phyloP scores from a whole-genome alignment of 2,888 invertebrate genomes.

The Heterodera filipjevi region DNA sequence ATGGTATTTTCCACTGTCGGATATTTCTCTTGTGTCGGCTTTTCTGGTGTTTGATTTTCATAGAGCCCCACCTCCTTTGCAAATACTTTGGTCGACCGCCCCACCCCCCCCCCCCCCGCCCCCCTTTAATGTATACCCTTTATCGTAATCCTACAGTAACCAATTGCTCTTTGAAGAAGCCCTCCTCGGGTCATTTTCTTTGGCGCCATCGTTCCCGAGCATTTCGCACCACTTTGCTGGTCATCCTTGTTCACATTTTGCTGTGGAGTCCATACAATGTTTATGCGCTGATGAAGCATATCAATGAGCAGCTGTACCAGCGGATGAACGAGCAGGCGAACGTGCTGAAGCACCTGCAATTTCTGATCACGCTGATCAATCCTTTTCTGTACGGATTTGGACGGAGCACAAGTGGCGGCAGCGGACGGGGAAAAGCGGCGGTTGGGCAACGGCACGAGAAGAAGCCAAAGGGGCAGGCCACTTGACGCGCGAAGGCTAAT shows the following conservation, averaged over 20 bases:
- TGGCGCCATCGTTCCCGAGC: conserved; percentile 42
- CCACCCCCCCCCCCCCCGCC: no score
- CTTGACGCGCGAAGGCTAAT: background rate
- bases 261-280: conserved; percentile 64
- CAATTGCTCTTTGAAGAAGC: background rate
- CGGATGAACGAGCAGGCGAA: conserved; percentile 40
- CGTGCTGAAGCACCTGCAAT: conserved; percentile 62
- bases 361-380: conserved; percentile 62
- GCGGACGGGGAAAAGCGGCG: background rate
- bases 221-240: conserved; percentile 62
- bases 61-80: no score
- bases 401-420: background rate
- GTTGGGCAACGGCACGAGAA: background rate
- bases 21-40: no score
- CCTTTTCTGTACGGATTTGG: conserved; percentile 63
- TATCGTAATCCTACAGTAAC: no score
- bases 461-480: background rate
- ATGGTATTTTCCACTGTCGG: no score
- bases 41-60: no score
- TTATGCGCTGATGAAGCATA: conserved; percentile 55
- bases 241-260: conserved; percentile 59
- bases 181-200: background rate
- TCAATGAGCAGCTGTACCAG: conserved; percentile 40
- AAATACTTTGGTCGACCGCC: no score
- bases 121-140: no score